phyloP scores from a whole-genome alignment of 35 echinoderm and acorn worm genomes.

The Holothuria glaberrima region DNA sequence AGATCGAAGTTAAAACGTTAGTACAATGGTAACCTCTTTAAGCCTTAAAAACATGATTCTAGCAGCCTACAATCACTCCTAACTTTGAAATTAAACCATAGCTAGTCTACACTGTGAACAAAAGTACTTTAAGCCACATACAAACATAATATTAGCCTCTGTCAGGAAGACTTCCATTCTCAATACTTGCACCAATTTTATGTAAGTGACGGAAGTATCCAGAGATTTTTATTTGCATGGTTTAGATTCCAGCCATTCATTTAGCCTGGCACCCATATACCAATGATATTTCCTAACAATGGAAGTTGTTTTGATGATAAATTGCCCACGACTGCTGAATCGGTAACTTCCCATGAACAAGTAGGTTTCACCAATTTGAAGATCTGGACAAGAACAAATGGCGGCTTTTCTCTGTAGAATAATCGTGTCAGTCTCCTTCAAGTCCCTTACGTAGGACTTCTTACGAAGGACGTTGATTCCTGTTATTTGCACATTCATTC shows the following conservation, averaged over 20 bases:
- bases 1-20: no score
- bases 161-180: no score
- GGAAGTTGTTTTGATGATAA: slow-evolving; percentile 59
- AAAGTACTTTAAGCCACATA: no score
- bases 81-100: no score
- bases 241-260: slow-evolving; percentile 6
- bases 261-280: neutral
- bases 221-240: neutral
- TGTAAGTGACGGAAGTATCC: neutral
- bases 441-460: slow-evolving; percentile 41
- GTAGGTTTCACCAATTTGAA: slow-evolving; percentile 66
- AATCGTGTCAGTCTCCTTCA: slow-evolving; percentile 17
- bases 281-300: slow-evolving; percentile 61
- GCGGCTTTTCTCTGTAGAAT: slow-evolving; percentile 24
- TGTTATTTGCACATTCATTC: slow-evolving; percentile 24
- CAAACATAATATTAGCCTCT: no score
- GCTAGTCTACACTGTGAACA: no score
- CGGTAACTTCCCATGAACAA: slow-evolving; percentile 62
- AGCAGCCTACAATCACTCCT: no score
- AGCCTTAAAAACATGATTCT: no score
- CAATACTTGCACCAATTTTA: no score
- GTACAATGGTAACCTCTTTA: no score
- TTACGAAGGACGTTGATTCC: slow-evolving; percentile 37
- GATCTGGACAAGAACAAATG: slow-evolving; percentile 66
- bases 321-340: slow-evolving; percentile 41